These are phyloP conservation scores for Pelecanus crispus DNA, from an alignment of 2,113 vertebrate genomes.

Conservation along the genomic window DNA sequence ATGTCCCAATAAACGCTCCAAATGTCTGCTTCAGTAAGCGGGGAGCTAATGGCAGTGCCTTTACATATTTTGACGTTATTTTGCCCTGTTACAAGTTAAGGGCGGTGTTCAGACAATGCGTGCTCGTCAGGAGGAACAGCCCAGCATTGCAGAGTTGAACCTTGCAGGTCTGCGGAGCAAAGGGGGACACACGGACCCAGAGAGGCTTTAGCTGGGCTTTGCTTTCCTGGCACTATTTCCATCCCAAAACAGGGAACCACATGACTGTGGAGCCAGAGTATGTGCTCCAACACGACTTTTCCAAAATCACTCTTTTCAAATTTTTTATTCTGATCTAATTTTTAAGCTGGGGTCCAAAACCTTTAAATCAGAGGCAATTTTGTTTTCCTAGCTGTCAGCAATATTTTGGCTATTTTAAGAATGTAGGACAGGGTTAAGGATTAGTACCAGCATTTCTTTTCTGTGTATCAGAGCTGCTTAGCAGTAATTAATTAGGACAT, in stretches of 20 bases:
- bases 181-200: not conserved
- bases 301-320: not conserved
- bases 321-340: not conserved
- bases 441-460: constrained; percentile 79
- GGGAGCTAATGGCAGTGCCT: not conserved
- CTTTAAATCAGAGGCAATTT: constrained; percentile 64
- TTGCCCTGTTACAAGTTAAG: not conserved
- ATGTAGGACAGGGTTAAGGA: constrained; percentile 82
- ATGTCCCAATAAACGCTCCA: not conserved
- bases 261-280: rapidly evolving
- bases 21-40: not conserved
- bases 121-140: rapidly evolving
- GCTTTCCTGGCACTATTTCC: not conserved
- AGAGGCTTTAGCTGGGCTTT: not conserved
- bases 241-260: not conserved
- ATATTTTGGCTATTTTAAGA: constrained; percentile 83
- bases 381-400: constrained; percentile 76
- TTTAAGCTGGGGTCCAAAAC: not conserved
- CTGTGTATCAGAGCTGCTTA: constrained; percentile 82
- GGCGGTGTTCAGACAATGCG: not conserved
- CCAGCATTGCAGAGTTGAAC: not conserved
- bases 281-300: not conserved
- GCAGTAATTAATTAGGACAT: constrained; percentile 85
- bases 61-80: not conserved
- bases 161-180: not conserved